These are phyloP conservation scores for Nemoura dubitans DNA, from an alignment of 2,888 invertebrate genomes.

Conservation along the genomic window DNA sequence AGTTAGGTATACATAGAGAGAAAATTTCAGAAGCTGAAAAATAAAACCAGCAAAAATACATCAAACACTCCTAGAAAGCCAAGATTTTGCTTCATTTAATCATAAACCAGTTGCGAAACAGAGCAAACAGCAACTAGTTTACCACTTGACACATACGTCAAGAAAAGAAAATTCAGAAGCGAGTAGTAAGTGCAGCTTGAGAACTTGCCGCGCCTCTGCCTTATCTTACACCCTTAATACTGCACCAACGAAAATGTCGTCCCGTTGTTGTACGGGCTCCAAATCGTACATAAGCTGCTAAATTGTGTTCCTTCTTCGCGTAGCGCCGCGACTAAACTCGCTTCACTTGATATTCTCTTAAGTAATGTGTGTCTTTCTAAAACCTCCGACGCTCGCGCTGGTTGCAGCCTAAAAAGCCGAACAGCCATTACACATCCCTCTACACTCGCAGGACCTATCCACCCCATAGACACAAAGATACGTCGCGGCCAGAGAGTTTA, in stretches of 20 bases:
- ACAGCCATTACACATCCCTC: neutral
- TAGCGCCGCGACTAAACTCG: neutral
- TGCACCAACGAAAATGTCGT: neutral
- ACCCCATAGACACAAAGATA: neutral
- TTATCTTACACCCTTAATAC: neutral
- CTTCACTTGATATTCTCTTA: slow-evolving; percentile 16
- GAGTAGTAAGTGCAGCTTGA: neutral
- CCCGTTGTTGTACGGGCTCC: neutral
- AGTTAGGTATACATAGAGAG: too few species aligned
- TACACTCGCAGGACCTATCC: neutral
- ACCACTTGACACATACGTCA: neutral
- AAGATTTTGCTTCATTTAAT: neutral
- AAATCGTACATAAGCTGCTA: slow-evolving; percentile 5
- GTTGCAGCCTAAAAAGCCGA: neutral
- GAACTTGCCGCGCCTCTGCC: neutral
- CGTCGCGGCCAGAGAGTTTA: neutral
- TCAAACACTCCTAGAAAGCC: neutral
- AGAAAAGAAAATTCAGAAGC: neutral
- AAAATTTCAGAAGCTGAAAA: too few species aligned
- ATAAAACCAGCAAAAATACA: neutral
- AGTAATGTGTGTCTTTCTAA: slow-evolving; percentile 27
- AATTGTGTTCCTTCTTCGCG: neutral
- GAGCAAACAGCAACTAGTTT: neutral
- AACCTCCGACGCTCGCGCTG: neutral
- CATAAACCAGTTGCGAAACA: neutral